A percentile compares a stretch with the other conserved stretches of the same genome.
Conservation (phyloP, 1,140 invertebrate species). For the Daktulosphaira vitifoliae region DNA sequence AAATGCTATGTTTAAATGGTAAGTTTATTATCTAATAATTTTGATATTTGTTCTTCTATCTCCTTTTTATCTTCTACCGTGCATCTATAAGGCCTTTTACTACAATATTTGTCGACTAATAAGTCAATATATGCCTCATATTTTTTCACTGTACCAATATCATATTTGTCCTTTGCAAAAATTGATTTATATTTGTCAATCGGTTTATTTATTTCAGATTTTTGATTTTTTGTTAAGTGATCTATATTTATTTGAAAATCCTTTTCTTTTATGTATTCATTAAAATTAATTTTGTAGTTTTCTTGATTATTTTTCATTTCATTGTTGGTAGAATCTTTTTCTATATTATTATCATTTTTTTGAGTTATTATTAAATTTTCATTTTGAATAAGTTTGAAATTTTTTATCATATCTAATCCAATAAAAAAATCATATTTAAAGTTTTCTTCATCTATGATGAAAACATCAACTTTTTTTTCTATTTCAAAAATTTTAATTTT, state of each 20-base stretch:
- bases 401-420: constrained; percentile 7
- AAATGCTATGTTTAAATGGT: constrained; percentile 41
- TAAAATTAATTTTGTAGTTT: neutral
- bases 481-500: constrained; percentile 1
- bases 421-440: constrained; percentile 4
- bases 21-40: too few relatives aligned
- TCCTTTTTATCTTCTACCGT: constrained; percentile 43
- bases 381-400: neutral
- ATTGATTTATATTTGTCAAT: constrained; percentile 39
- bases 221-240: constrained; percentile 39
- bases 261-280: constrained; percentile 36
- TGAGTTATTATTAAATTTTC: neutral
- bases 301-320: neutral
- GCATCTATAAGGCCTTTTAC: too few relatives aligned
- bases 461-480: neutral
- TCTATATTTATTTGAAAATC: constrained; percentile 39
- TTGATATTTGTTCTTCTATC: constrained; percentile 42
- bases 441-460: neutral
- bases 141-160: neutral
- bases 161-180: constrained; percentile 35
- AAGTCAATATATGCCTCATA: neutral
- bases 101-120: constrained; percentile 21
- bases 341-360: constrained; percentile 20
- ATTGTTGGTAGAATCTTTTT: neutral
- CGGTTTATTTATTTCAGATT: constrained; percentile 38